Evolutionary conservation across 2,113 vertebrate genomes (phyloP), one percentile per base, ranked within the genome.

Genomic region (Zapornia atra): DNA sequence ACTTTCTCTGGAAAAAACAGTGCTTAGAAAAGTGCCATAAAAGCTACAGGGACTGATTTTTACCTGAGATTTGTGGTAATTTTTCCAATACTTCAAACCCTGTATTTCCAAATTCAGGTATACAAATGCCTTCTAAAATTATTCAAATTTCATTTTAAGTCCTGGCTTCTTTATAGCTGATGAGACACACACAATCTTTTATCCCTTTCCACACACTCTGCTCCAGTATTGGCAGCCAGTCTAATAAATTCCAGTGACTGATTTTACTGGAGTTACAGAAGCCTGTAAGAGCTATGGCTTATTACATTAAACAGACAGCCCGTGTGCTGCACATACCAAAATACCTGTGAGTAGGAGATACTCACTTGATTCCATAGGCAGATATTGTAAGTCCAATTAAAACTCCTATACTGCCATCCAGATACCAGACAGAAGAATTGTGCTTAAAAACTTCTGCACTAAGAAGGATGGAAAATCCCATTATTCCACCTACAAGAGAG

Each of bases 401-500:
- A 90, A 99, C 98, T 9, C 99, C 99, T 21, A 98, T 98, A 96
- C 98, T 98, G 90, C 99, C 99, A 33, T 99, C 99, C 96, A 99
- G 98, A 95, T 97, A 99, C 99, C 99, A 99, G 94, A 99, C 98
- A 6, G 97, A 96, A 14, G 99, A 86, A 44, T 99, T 97, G 73
- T 99, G 98, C 96, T 99, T 99, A 96, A 98, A 99, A 69, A 99
- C 99, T 89, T 99, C 99, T 0, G 99, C 99, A 0, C 99, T 99
- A 78, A 99, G 98, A 19, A 99, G 98, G 91, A 99, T 99, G 84
- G 99, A 99, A 98, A 99, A 99, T 72, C 99, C 99, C 99, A 99
- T 99, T 89, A 99, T 95, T 6, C 99, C 98, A 12, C 99, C 99
- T 59, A 99, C 99, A 72, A 99, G 96, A 85, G 99, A 99, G 98